A percentile compares a stretch with the other conserved stretches of the same genome.
Conservation (phyloP, 2,797 vertebrate genomes). For the Galagoides demidoff region DNA sequence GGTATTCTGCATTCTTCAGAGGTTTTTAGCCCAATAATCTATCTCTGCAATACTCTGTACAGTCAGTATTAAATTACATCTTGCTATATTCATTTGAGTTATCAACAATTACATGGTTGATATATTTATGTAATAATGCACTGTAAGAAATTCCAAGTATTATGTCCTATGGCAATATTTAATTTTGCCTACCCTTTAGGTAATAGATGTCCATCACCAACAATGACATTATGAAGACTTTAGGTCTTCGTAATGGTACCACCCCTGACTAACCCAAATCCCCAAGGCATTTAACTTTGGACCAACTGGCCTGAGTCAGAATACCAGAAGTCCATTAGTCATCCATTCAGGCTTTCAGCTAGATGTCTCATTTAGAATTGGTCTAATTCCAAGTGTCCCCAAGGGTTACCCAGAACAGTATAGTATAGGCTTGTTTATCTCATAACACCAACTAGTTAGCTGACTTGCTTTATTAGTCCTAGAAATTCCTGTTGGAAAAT, state of each 20-base stretch:
- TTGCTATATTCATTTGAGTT: neutral
- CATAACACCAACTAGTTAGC: neutral
- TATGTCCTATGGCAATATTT: neutral
- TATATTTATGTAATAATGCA: neutral
- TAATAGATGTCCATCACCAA: neutral
- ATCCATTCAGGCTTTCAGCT: neutral
- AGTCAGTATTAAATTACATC: neutral
- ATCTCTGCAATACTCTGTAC: neutral
- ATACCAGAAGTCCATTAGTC: neutral
- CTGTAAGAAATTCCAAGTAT: constrained; percentile 34
- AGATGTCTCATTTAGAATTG: neutral
- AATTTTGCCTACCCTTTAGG: neutral
- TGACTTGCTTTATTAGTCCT: neutral
- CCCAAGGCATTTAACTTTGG: neutral
- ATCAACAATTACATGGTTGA: neutral
- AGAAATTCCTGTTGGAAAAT: neutral
- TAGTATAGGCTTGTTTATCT: neutral
- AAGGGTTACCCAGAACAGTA: neutral
- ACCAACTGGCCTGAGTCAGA: neutral
- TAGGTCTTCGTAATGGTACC: neutral
- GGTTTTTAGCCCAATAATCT: neutral
- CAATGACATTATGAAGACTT: neutral
- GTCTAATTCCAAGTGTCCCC: neutral
- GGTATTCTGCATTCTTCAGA: neutral
- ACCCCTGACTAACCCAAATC: neutral